These are phyloP conservation scores for Acleris sparsana DNA, from an alignment of 2,888 invertebrate genomes.

Conservation along the genomic window DNA sequence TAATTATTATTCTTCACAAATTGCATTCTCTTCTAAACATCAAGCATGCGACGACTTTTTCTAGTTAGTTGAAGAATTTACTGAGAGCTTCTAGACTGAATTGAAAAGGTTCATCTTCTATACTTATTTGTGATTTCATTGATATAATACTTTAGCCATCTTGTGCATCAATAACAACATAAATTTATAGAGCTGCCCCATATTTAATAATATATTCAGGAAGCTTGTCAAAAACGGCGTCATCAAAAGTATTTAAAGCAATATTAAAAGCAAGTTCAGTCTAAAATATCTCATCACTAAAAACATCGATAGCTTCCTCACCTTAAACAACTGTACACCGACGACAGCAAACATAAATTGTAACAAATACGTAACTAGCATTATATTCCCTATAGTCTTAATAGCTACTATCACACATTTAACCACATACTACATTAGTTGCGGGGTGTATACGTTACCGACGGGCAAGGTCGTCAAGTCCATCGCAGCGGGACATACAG, in stretches of 20 bases:
- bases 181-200: too few species aligned
- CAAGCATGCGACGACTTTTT: constrained; percentile 13
- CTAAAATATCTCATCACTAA: constrained; percentile 14
- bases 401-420: constrained; percentile 99
- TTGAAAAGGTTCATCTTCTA: background rate
- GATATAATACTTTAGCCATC: too few species aligned
- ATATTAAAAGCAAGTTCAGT: too few species aligned
- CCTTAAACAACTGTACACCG: constrained; percentile 99
- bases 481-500: constrained; percentile 77
- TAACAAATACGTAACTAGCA: constrained; percentile 99
- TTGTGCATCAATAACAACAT: too few species aligned
- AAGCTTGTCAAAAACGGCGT: too few species aligned
- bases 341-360: constrained; percentile 99
- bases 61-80: background rate
- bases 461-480: constrained; percentile 60
- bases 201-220: too few species aligned
- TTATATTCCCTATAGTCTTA: constrained; percentile 99
- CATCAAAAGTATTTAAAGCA: too few species aligned
- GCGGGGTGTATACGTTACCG: constrained; percentile 73
- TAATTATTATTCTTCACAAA: constrained; percentile 1
- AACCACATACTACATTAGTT: constrained; percentile 95
- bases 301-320: constrained; percentile 71
- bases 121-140: background rate
- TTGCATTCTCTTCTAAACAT: constrained; percentile 20
- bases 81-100: constrained; percentile 6